These are phyloP conservation scores for Matsumyia berberina DNA, from an alignment of 2,888 invertebrate species.

Conservation along the genomic window DNA sequence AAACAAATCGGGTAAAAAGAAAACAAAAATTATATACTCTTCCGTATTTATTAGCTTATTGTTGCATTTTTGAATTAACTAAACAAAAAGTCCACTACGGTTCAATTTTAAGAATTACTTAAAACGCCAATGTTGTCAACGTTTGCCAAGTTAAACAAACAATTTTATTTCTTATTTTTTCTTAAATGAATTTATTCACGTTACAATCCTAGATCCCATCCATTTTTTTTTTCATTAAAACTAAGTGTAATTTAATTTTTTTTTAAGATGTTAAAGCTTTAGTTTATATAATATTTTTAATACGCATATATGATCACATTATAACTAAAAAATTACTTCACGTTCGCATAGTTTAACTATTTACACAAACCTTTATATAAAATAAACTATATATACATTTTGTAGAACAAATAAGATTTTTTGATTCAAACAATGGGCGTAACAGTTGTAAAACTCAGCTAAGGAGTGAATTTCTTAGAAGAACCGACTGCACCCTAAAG, in stretches of 20 bases:
- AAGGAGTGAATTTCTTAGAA: neutral
- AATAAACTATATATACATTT: conserved; percentile 37
- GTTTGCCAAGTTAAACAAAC: conserved; percentile 27
- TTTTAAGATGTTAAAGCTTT: conserved; percentile 45
- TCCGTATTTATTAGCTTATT: conserved; percentile 25
- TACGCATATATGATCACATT: conserved; percentile 30
- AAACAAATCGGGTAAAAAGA: too few species aligned
- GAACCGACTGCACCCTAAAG: too few species aligned
- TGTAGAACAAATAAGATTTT: neutral
- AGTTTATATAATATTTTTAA: conserved; percentile 16
- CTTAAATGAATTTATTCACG: neutral
- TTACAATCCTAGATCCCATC: conserved; percentile 4
- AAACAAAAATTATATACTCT: neutral
- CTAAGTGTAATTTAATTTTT: neutral
- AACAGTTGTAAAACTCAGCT: neutral
- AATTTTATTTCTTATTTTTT: too few species aligned
- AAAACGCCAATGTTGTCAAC: conserved; percentile 45
- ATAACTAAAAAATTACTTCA: neutral
- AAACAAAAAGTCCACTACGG: conserved; percentile 26
- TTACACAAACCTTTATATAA: conserved; percentile 43
- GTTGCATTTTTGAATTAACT: conserved; percentile 26
- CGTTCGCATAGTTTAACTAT: conserved; percentile 45
- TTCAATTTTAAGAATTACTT: conserved; percentile 58
- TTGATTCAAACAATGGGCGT: neutral
- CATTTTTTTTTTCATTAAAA: conserved; percentile 16